Evolutionary conservation across 2,113 vertebrate species (phyloP).

Genomic region (Rhadina sibilatrix): DNA sequence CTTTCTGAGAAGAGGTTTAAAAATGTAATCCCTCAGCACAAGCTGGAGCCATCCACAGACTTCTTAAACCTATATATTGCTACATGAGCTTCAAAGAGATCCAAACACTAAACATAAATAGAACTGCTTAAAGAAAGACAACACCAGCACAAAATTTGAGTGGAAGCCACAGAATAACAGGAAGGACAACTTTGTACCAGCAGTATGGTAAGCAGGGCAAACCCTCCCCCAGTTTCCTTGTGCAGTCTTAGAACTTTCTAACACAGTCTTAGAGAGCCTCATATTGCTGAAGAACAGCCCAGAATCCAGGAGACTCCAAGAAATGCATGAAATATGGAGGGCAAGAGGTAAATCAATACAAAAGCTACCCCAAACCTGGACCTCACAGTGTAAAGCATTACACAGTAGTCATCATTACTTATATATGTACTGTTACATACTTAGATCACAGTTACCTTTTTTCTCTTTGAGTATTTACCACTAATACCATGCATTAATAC

Average conservation of each 20-base stretch:
- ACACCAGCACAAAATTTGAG: background rate
- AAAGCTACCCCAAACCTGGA: background rate
- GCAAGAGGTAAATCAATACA: background rate
- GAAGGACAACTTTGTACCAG: background rate
- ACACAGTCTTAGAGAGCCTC: fast-evolving
- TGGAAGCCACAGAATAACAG: background rate
- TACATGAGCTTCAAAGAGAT: background rate
- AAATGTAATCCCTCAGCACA: background rate
- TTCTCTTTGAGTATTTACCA: background rate
- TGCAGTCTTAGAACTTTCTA: background rate
- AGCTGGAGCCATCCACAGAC: background rate
- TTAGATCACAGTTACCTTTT: background rate
- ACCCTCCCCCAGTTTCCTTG: background rate
- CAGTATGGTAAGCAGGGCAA: background rate
- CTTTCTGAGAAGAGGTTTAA: background rate
- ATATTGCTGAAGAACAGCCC: background rate
- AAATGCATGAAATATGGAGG: background rate
- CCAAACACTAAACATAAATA: background rate
- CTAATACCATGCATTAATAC: background rate
- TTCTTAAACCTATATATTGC: background rate
- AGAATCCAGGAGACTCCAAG: background rate
- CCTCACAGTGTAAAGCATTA: background rate
- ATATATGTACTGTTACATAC: too few relatives aligned
- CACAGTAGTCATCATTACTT: background rate
- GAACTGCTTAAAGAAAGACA: background rate